These are phyloP conservation scores for Nasonovia ribisnigri DNA, from an alignment of 2,888 invertebrate species.

Conservation along the genomic window DNA sequence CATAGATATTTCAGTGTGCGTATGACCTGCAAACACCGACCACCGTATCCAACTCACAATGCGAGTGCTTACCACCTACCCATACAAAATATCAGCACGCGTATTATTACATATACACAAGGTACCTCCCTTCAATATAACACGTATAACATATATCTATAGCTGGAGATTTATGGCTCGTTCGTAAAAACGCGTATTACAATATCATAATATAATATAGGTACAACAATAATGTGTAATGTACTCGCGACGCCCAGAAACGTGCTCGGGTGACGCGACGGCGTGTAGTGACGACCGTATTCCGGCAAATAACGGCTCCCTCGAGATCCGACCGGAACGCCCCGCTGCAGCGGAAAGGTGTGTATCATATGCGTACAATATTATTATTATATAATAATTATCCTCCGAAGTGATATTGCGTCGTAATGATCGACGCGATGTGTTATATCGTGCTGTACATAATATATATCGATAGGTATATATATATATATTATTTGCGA, in stretches of 20 bases:
- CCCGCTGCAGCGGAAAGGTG: background rate
- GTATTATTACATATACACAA: background rate
- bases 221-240: background rate
- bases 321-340: constrained; percentile 17
- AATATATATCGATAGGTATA: background rate
- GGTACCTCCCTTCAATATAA: background rate
- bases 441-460: background rate
- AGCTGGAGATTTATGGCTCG: background rate
- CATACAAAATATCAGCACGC: background rate
- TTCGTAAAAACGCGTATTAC: background rate
- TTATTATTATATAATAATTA: background rate
- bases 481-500: no score
- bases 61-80: background rate
- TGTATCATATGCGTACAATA: background rate
- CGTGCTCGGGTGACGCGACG: background rate
- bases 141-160: background rate
- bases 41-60: background rate
- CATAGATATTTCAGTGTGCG: background rate
- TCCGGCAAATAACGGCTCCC: background rate
- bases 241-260: background rate
- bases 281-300: background rate
- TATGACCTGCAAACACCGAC: background rate
- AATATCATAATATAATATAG: background rate
- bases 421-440: background rate
- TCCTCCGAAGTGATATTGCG: background rate